Base-by-base conservation (phyloP, 1,140 invertebrate species). In the Danaus plexippus region DNA sequence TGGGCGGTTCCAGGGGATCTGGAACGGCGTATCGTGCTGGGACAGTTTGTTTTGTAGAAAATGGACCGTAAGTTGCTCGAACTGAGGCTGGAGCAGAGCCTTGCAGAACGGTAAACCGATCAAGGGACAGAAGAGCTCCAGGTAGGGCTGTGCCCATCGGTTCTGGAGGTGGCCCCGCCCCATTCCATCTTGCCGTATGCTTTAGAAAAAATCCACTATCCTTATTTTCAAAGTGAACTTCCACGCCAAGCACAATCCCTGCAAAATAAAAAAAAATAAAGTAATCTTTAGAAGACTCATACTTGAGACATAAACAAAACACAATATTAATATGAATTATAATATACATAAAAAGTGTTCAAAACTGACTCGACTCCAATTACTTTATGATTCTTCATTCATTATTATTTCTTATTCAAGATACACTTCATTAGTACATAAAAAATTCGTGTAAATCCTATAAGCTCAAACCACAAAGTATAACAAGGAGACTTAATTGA, bases 1-100 rank as follows among this genome's bases (percentile, higher is more conserved):
- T 78, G 44, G 78, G 80, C 42, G 79, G 85, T 61, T 87, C 92
- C 60, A 94, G 81, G 0, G 93, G 92, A 77, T 95, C 94, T 0
- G 94, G 94, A 10, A 96, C 93, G 56, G 95, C 91, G 69, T 94
- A 95, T n/a, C 94, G 88, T 0, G 94, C 94, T n/a, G 95, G 95
- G 11, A 97, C 95, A 1, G 95, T 97, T 83, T 97, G 95, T 71
- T 96, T 96, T 32, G 95, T 96, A 61, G 94, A 95, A 85, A 97
- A 97, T 2, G 96, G 96, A 3, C 96, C 96, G 69, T 97, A 97
- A 7, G 93, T 95, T 9, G 95, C 95, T 11, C 95, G 88, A 5
- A 97, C 93, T 0, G 95, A 95, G 1, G 95, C 94, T 7, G 95
- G 94, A 59, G 94, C 91, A 22, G 93, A 94, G 41, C 94, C 94